These are phyloP conservation scores for Cotesia glomerata DNA, from an alignment of 1,140 invertebrate species.

Conservation along the genomic window DNA sequence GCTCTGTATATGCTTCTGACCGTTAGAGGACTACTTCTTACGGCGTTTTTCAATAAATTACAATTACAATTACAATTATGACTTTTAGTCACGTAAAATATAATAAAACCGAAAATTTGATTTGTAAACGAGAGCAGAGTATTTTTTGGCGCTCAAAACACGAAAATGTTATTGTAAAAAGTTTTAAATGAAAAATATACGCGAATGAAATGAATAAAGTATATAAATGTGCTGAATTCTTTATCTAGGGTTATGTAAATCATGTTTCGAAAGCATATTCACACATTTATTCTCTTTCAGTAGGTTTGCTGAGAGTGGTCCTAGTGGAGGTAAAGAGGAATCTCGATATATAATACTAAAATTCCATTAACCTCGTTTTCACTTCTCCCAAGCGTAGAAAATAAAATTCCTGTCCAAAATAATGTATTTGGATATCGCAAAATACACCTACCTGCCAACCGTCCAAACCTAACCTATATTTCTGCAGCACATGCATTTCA, in stretches of 20 bases:
- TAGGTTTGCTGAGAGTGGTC: background rate
- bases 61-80: no score
- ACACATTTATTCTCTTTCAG: background rate
- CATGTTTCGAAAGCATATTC: background rate
- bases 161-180: background rate
- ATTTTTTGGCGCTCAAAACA: background rate
- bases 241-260: background rate
- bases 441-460: slow-evolving; percentile 1
- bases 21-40: no score
- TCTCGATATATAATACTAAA: slow-evolving; percentile 28
- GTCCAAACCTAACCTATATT: background rate
- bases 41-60: no score
- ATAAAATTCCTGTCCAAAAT: slow-evolving; percentile 6
- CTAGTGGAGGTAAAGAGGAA: slow-evolving; percentile 10
- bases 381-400: background rate
- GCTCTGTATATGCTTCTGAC: no score
- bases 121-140: no score
- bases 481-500: background rate
- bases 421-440: background rate
- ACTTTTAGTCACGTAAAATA: no score
- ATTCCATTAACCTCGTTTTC: slow-evolving; percentile 31
- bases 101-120: no score
- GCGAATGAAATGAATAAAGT: slow-evolving; percentile 1
- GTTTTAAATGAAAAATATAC: background rate
- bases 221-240: background rate